Evolutionary conservation across 2,113 vertebrate species (phyloP), one percentile per base, ranked within the genome.

Genomic region (Festucalex cinctus): DNA sequence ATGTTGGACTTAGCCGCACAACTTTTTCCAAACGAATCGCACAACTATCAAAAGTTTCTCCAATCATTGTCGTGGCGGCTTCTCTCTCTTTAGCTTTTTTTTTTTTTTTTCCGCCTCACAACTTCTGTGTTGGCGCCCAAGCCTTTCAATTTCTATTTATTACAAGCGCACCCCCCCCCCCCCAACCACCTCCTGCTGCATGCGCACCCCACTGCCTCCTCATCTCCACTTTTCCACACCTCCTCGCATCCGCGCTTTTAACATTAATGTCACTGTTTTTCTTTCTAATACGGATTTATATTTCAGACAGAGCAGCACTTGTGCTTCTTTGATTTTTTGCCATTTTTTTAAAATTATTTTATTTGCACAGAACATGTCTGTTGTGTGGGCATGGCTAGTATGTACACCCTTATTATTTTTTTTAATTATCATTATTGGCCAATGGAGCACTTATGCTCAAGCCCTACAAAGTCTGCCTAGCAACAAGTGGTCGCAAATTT

Each of bases 91-190:
- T 59, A 81, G 78, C 79, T 86, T 85, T 84, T 88, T 65, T 65
- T 49, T 61, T 91, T 89, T 90, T 49, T 63, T 91, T 89, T 91
- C 86, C 90, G 88, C 86, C 80, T 91, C 83, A 88, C 86, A 91
- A 90, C 89, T 86, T 88, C 85, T 88, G 86, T 82, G 82, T 78
- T 89, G 68, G 79, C 89, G 89, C 86, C 86, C 85, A 77, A 88
- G 86, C 85, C 88, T 90, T 91, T 92, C 89, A 88, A 91, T 92
- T 92, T 90, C 87, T 92, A 91, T 92, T 91, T 90, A 89, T 86
- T 82, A 79, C 84, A 73, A 73, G 77, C 77, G 69, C n/a, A 46
- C 37, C 66, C 58, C 32, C 63, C 46, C 37, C 49, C 3, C 24
- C 13, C 51, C 22, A n/a, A n/a, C n/a, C n/a, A n/a, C 49, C 20